A percentile compares a stretch with the other conserved stretches of the same genome.
Conservation (phyloP, 1,140 invertebrate genomes). For the Planococcus citri region DNA sequence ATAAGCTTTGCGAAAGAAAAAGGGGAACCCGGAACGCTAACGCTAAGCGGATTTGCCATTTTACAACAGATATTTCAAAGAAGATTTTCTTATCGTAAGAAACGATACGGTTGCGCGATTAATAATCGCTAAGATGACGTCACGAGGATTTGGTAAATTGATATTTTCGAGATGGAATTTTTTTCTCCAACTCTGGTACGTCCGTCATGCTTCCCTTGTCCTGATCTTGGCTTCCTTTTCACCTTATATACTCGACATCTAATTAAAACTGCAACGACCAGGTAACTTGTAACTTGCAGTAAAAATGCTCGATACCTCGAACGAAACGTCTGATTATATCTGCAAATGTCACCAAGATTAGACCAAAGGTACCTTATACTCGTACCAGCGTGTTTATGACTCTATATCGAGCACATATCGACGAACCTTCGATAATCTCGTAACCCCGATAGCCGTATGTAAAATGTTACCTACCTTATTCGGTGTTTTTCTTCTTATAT, state of each 20-base stretch:
- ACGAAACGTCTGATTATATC: too few relatives aligned
- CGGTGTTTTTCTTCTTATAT: not conserved
- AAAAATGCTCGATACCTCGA: too few relatives aligned
- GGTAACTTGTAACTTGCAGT: too few relatives aligned
- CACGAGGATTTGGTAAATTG: not conserved
- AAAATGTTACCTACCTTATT: not conserved
- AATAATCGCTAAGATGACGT: slow-evolving; percentile 13
- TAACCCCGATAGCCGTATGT: not conserved
- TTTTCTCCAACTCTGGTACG: too few relatives aligned
- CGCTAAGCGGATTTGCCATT: slow-evolving; percentile 11
- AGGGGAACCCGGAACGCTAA: too few relatives aligned
- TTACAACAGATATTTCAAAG: slow-evolving; percentile 13
- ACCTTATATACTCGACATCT: not conserved
- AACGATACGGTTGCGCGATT: slow-evolving; percentile 9
- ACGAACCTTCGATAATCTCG: not conserved
- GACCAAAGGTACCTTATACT: too few relatives aligned
- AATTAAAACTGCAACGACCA: not conserved
- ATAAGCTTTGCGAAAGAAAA: not conserved
- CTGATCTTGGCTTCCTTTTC: too few relatives aligned
- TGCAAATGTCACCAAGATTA: too few relatives aligned
- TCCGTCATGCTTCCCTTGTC: too few relatives aligned
- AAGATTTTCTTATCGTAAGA: not conserved
- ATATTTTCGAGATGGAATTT: not conserved
- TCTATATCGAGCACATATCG: not conserved
- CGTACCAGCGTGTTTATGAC: not conserved